Evolutionary conservation across 2,797 vertebrate species (phyloP), one percentile per base, ranked within the genome.

Genomic region (Onychomys torridus): DNA sequence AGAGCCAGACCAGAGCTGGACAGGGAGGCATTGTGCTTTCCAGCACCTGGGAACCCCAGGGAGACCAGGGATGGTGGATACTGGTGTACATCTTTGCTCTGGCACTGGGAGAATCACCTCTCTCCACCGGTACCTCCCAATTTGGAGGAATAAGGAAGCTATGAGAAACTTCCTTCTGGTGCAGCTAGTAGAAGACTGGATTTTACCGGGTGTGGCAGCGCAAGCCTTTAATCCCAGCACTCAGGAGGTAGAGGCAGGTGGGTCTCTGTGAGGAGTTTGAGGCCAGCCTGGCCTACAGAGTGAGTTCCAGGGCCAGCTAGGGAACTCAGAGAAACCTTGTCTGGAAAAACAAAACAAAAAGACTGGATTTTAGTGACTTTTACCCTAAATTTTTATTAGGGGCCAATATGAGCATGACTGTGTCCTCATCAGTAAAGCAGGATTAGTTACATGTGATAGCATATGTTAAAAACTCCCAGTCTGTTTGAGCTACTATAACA

Each of bases 351-450:
- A 57, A 57, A 57, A 19, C 6, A 55, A 55, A 88, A 78, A 40
- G 63, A 29, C 81, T 25, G 37, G 57, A 61, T n/a, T n/a, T 4
- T 21, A 61, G 86, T 34, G 11, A 46, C 13, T 76, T 13, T 6
- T 27, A 52, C 34, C n/a, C 37, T 6, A 67, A 49, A 21, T 29
- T 78, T 89, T n/a, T 46, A 4, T 82, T 13, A 55, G 29, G 13
- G 49, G 34, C n/a, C 57, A 78, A 91, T 32, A 29, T 88, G 85
- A 73, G 63, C 12, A 46, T 65, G 82, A 49, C 67, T 91, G 78
- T 84, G 84, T 85, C 34, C 73, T 75, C 37, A 65, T 40, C 83
- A 59, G 29, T 82, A 14, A 89, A 59, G 16, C 14, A 19, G 81
- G 52, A 71, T 73, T 14, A 46, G 46, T 71, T 46, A 37, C 63